Conservation (phyloP, 2,888 invertebrate species). For the Sceliomorpha sp. region DNA sequence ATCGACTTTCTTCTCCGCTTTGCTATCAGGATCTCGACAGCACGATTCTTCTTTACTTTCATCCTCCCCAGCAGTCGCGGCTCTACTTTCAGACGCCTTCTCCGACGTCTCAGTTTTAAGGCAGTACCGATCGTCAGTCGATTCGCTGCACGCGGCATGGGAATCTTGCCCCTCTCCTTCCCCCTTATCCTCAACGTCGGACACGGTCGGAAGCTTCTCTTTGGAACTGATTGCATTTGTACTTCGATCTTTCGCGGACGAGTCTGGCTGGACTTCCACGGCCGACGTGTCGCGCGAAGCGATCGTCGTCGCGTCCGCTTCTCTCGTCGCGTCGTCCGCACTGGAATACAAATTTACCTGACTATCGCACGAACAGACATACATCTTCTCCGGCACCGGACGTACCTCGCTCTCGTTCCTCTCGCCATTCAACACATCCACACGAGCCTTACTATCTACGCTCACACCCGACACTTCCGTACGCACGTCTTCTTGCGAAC, state of each 20-base stretch:
- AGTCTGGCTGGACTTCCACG: slow-evolving; percentile 2
- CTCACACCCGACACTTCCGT: slow-evolving; percentile 15
- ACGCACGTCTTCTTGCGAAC: slow-evolving; percentile 13
- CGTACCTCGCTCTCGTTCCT: neutral
- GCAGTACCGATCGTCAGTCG: slow-evolving; percentile 42
- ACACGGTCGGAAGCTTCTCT: neutral
- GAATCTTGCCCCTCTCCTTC: slow-evolving; percentile 3
- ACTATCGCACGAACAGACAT: slow-evolving; percentile 16
- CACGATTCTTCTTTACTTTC: no score
- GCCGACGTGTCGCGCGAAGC: neutral
- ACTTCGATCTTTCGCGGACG: slow-evolving; percentile 32
- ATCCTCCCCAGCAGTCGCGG: no score
- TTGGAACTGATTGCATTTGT: slow-evolving; percentile 21
- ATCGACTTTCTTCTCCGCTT: slow-evolving; percentile 44
- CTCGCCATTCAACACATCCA: neutral
- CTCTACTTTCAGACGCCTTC: no score
- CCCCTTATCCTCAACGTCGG: slow-evolving; percentile 4
- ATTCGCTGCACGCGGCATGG: no score
- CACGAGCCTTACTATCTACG: slow-evolving; percentile 4
- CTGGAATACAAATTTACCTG: slow-evolving; percentile 18
- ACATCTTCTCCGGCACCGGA: slow-evolving; percentile 1
- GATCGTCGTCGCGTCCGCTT: slow-evolving; percentile 1
- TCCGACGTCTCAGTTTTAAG: slow-evolving; percentile 45
- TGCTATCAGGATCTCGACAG: slow-evolving; percentile 5
- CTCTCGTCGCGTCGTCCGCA: neutral